Percentiles rank a stretch among this genome's conserved stretches.
Evolutionary conservation across 2,113 vertebrate species (phyloP).

Genomic region (Nestor notabilis): DNA sequence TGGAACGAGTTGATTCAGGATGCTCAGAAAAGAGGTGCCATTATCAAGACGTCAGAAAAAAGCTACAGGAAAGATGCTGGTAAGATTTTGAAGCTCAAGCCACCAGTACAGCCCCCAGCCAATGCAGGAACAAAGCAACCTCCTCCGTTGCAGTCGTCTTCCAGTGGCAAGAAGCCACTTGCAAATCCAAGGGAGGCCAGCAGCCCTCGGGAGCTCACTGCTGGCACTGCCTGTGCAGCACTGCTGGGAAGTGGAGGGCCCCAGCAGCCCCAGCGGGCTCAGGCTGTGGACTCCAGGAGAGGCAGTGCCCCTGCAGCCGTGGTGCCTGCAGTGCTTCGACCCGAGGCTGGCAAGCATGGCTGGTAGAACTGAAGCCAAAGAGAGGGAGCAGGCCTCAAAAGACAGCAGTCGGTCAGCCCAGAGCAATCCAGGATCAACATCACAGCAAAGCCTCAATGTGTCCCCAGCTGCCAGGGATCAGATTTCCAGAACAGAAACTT

Average conservation of each 20-base stretch:
- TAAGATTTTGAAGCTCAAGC: slow-evolving; percentile 78
- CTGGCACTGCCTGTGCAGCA: not conserved
- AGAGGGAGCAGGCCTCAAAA: not conserved
- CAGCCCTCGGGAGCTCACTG: not conserved
- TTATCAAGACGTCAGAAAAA: slow-evolving; percentile 73
- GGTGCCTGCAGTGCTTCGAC: slow-evolving; percentile 37
- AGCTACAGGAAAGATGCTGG: slow-evolving; percentile 68
- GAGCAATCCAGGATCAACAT: not conserved
- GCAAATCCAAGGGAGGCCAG: not conserved
- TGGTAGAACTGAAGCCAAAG: not conserved
- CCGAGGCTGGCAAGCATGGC: slow-evolving; percentile 72
- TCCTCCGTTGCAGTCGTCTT: not conserved
- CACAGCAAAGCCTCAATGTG: not conserved
- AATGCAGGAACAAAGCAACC: not conserved
- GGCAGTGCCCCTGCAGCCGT: fast-evolving
- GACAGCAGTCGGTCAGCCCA: not conserved
- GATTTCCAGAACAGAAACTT: not conserved
- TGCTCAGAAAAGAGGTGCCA: slow-evolving; percentile 77
- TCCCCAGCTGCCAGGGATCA: not conserved
- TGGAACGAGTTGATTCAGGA: slow-evolving; percentile 86
- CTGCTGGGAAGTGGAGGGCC: not conserved
- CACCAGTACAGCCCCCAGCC: not conserved
- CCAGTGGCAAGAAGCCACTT: not conserved
- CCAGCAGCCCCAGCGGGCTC: not conserved
- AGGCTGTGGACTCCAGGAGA: not conserved